Evolutionary conservation across 1,140 invertebrate species (phyloP).

Genomic region (Sogatella furcifera): DNA sequence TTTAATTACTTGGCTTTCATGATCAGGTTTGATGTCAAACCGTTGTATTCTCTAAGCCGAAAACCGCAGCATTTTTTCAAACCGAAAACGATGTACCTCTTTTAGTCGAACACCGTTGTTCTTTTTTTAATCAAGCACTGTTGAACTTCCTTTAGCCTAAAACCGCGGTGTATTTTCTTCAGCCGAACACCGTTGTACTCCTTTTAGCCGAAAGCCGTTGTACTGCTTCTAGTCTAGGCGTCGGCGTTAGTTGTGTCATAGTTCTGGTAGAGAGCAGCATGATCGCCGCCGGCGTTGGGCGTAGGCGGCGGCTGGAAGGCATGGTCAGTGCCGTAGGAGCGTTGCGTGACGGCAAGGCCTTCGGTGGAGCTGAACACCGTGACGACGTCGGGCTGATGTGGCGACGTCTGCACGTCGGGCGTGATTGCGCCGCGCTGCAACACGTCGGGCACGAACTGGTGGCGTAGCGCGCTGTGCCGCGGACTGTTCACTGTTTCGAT

Average conservation of each 20-base stretch:
- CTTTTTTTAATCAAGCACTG: too few species aligned
- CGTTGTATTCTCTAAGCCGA: too few species aligned
- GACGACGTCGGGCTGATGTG: conserved; percentile 7
- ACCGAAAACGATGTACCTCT: too few species aligned
- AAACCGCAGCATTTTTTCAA: too few species aligned
- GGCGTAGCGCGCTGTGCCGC: not conserved
- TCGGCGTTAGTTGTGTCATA: not conserved
- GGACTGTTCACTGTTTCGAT: conserved; percentile 5
- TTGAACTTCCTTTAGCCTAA: not conserved
- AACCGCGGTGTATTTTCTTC: too few species aligned
- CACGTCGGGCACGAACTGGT: conserved; percentile 15
- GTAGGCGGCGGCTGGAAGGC: not conserved
- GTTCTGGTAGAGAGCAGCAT: conserved; percentile 3
- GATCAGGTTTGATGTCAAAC: too few species aligned
- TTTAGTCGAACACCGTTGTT: too few species aligned
- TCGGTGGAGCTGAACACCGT: conserved; percentile 9
- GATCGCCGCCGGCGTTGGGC: not conserved
- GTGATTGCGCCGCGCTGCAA: not conserved
- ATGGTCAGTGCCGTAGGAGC: conserved; percentile 2
- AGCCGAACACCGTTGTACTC: too few species aligned
- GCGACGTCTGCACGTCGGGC: not conserved
- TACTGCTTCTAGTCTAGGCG: not conserved
- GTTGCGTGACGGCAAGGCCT: not conserved
- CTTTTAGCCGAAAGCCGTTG: too few species aligned
- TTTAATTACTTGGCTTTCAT: too few species aligned